Percentiles rank a stretch among this genome's conserved stretches.
Evolutionary conservation across 2,888 invertebrate genomes (phyloP).

Genomic region (Azorinus chamasolen): DNA sequence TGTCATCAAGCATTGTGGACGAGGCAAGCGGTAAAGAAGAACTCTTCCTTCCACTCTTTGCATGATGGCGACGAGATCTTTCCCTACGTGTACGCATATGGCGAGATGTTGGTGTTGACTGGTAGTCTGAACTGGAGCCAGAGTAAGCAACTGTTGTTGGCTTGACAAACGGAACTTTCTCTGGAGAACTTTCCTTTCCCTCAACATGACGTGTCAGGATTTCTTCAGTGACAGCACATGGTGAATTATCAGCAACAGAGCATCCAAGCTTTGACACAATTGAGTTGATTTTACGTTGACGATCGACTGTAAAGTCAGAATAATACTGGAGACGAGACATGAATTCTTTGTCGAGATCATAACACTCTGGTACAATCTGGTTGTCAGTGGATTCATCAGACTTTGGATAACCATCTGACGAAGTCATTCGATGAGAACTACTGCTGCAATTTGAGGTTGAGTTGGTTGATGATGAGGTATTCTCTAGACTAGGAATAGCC

Average conservation of each 20-base stretch:
- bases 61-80: constrained; percentile 52
- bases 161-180: constrained; percentile 53
- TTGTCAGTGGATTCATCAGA: constrained; percentile 73
- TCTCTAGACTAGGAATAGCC: constrained; percentile 57
- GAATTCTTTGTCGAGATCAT: constrained; percentile 74
- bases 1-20: constrained; percentile 76
- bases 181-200: constrained; percentile 68
- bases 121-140: constrained; percentile 64
- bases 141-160: constrained; percentile 51
- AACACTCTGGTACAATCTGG: constrained; percentile 74
- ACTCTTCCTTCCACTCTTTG: constrained; percentile 62
- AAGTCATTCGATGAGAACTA: constrained; percentile 52
- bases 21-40: constrained; percentile 75
- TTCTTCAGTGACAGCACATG: constrained; percentile 59
- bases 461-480: constrained; percentile 57
- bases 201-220: constrained; percentile 71
- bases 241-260: constrained; percentile 45
- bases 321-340: constrained; percentile 79
- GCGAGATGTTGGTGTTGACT: constrained; percentile 58
- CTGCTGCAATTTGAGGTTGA: constrained; percentile 55
- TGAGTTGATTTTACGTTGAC: constrained; percentile 77
- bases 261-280: constrained; percentile 57
- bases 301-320: constrained; percentile 79
- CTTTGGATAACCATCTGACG: constrained; percentile 74
- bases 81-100: constrained; percentile 42